These are phyloP conservation scores for Oryzaephilus surinamensis DNA, from an alignment of 1,140 invertebrate genomes.

Conservation along the genomic window DNA sequence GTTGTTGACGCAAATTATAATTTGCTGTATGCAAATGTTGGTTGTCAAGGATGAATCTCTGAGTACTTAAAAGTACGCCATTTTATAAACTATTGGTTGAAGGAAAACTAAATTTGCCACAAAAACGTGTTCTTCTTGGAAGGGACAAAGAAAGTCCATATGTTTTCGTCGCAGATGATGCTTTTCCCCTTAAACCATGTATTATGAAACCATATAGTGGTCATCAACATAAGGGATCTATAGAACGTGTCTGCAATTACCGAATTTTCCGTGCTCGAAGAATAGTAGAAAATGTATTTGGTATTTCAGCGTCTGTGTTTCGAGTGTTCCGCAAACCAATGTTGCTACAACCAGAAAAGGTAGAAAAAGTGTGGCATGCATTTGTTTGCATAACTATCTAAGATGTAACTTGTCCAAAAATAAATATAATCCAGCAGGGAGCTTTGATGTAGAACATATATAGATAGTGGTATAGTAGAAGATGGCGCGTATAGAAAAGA, in stretches of 20 bases:
- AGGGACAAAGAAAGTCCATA: too few species aligned
- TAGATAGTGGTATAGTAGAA: too few species aligned
- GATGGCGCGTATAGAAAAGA: too few species aligned
- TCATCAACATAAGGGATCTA: constrained; percentile 13
- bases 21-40: constrained; percentile 8
- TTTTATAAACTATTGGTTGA: background rate
- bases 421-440: background rate
- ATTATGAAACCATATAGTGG: constrained; percentile 26
- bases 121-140: too few species aligned
- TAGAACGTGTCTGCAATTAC: constrained; percentile 26
- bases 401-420: background rate
- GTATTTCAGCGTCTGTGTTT: constrained; percentile 22
- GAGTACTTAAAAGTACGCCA: constrained; percentile 4
- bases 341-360: background rate
- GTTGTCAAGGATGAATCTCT: constrained; percentile 10
- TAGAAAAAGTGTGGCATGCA: background rate
- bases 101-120: too few species aligned
- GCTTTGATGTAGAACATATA: too few species aligned
- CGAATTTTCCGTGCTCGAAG: constrained; percentile 21
- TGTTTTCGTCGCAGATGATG: constrained; percentile 4
- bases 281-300: constrained; percentile 37
- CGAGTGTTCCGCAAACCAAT: constrained; percentile 12
- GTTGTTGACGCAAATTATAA: constrained; percentile 10
- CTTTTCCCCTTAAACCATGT: constrained; percentile 24
- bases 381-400: background rate